These are phyloP conservation scores for Malurus leucopterus DNA, from an alignment of 2,797 vertebrate genomes.

Conservation along the genomic window DNA sequence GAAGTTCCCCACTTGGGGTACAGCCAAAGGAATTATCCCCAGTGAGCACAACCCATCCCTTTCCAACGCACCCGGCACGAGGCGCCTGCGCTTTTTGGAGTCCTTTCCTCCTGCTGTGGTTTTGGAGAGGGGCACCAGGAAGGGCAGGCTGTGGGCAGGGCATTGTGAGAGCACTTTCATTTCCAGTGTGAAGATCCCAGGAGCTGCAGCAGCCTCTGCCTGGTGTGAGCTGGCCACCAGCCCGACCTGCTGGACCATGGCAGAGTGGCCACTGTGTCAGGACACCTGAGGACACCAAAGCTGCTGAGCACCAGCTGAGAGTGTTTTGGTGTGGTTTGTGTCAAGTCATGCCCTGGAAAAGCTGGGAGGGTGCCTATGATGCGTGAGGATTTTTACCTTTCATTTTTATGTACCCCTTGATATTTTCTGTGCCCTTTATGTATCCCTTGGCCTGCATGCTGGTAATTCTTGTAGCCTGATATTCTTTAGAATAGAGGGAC, in stretches of 20 bases:
- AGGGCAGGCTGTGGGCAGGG: background rate
- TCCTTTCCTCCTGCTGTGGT: background rate
- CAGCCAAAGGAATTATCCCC: background rate
- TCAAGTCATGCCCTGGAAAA: background rate
- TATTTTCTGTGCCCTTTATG: too few species aligned
- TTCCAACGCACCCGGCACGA: background rate
- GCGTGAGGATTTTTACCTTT: too few species aligned
- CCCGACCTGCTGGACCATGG: background rate
- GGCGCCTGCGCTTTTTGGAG: background rate
- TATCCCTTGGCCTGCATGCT: too few species aligned
- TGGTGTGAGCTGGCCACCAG: background rate
- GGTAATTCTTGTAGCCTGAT: too few species aligned
- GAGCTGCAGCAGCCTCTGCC: background rate
- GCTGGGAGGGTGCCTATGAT: background rate
- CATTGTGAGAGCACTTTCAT: fast-evolving
- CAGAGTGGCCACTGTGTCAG: background rate
- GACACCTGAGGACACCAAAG: background rate
- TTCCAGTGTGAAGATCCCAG: background rate
- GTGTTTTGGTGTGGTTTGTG: background rate
- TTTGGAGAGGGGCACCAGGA: background rate
- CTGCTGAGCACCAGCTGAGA: background rate
- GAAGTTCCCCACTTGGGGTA: background rate
- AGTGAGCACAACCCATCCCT: background rate
- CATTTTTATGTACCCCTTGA: too few species aligned
- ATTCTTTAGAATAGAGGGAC: too few species aligned